phyloP scores from a whole-genome alignment of 2,797 vertebrate species.

The Gallirallus australis region DNA sequence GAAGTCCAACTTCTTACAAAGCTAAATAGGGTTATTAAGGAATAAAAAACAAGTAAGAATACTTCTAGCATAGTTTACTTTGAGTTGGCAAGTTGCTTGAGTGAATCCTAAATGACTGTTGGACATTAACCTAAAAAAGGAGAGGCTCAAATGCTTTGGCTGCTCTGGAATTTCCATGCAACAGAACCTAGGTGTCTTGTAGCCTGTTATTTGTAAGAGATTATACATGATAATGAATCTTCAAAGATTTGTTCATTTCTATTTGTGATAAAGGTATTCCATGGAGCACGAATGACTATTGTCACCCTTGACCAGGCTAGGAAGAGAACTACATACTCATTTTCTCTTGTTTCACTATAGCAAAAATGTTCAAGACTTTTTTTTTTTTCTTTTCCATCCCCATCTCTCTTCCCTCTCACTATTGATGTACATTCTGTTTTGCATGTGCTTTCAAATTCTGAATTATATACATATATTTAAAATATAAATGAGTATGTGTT shows the following conservation, averaged over 20 bases:
- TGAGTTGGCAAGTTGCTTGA: neutral
- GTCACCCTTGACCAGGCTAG: neutral
- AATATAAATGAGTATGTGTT: neutral
- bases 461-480: neutral
- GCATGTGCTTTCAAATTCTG: neutral
- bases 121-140: neutral
- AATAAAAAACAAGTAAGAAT: neutral
- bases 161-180: neutral
- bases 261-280: neutral
- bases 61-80: neutral
- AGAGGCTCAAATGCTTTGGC: neutral
- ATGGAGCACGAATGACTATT: neutral
- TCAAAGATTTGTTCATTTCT: neutral
- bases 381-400: neutral
- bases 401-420: neutral
- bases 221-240: neutral
- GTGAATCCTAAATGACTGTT: accelerated
- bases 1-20: neutral
- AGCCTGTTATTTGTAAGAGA: neutral
- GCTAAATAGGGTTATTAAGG: neutral
- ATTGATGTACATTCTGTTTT: neutral
- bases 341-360: neutral
- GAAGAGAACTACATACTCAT: neutral
- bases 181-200: neutral
- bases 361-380: neutral